Evolutionary conservation across 2,888 invertebrate genomes (phyloP).

Genomic region (Andrena praecox): DNA sequence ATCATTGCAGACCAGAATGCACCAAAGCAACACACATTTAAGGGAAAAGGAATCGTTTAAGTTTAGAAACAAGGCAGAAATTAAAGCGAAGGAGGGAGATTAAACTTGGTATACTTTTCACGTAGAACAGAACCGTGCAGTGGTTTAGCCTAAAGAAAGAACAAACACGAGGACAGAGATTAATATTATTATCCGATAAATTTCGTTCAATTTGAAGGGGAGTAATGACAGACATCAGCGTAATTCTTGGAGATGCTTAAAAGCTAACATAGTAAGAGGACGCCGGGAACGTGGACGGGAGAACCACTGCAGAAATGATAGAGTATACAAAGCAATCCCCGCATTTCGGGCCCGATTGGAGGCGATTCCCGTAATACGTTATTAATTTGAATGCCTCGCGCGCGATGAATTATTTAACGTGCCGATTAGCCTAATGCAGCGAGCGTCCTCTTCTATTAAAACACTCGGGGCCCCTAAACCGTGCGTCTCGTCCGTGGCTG

Average conservation of each 20-base stretch:
- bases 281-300: slow-evolving; percentile 19
- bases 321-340: slow-evolving; percentile 69
- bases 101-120: background rate
- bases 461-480: background rate
- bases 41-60: too few relatives aligned
- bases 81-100: background rate
- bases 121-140: background rate
- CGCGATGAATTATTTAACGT: slow-evolving; percentile 76
- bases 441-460: slow-evolving; percentile 50
- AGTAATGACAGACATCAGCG: slow-evolving; percentile 6
- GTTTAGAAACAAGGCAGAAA: background rate
- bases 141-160: background rate
- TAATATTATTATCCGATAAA: slow-evolving; percentile 11
- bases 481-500: slow-evolving; percentile 22
- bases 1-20: too few relatives aligned
- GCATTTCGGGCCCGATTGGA: slow-evolving; percentile 60
- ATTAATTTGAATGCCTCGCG: slow-evolving; percentile 75
- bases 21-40: too few relatives aligned
- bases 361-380: slow-evolving; percentile 73
- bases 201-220: background rate
- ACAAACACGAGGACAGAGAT: background rate
- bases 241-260: slow-evolving; percentile 9
- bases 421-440: slow-evolving; percentile 72
- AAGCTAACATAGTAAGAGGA: background rate
- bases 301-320: slow-evolving; percentile 73